These are phyloP conservation scores for Beroe forskalii DNA, from an alignment of 37 sponge, comb jelly and placozoan genomes.

Conservation along the genomic window DNA sequence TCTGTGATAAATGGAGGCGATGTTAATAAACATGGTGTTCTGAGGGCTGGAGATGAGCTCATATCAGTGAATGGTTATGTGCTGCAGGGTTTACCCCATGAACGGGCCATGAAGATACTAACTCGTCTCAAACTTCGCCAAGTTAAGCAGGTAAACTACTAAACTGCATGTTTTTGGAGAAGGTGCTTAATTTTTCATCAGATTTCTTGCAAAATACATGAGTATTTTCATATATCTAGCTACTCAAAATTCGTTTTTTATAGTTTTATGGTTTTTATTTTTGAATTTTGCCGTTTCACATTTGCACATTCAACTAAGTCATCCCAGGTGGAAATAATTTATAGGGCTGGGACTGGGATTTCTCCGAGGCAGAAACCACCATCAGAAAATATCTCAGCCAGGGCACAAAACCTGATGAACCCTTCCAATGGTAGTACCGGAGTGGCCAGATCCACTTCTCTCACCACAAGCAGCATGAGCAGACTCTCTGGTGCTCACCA, in stretches of 20 bases:
- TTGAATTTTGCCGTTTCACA: too few species aligned
- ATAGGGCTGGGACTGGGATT: background rate
- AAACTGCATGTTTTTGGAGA: too few species aligned
- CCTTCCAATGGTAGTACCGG: slow-evolving; percentile 25
- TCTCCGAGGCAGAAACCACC: slow-evolving; percentile 40
- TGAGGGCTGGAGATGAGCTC: slow-evolving; percentile 73
- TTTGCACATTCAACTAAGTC: slow-evolving; percentile 41
- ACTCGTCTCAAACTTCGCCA: slow-evolving; percentile 72
- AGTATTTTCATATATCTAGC: too few species aligned
- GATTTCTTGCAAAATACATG: too few species aligned
- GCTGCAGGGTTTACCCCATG: slow-evolving; percentile 67
- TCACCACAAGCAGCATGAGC: background rate
- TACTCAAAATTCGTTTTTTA: too few species aligned
- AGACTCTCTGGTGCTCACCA: background rate
- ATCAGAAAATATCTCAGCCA: background rate
- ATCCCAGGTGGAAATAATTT: slow-evolving; percentile 61
- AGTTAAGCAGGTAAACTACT: slow-evolving; percentile 44
- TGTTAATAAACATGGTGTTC: slow-evolving; percentile 73
- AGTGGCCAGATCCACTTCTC: background rate
- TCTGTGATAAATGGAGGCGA: slow-evolving; percentile 75
- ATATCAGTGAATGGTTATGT: slow-evolving; percentile 77
- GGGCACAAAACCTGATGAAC: background rate
- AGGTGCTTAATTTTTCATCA: too few species aligned
- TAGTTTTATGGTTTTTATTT: too few species aligned
- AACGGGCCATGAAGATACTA: slow-evolving; percentile 71